Conservation (phyloP, 1,140 invertebrate species). For the Leptopilina boulardi region DNA sequence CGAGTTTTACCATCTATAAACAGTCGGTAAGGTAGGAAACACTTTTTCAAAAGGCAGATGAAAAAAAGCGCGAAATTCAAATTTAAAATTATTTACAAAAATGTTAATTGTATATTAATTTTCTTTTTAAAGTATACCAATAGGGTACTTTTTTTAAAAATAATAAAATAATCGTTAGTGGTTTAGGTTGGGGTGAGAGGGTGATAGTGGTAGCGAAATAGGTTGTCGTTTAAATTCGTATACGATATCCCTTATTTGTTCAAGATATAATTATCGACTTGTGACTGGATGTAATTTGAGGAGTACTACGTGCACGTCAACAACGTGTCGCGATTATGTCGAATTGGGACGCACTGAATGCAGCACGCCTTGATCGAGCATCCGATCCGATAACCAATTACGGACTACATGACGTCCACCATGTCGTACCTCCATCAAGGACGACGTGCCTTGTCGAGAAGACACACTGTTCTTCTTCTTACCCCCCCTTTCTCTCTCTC, state of each 20-base stretch:
- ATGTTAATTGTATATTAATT: too few relatives aligned
- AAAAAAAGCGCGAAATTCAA: too few relatives aligned
- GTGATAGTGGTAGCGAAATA: background rate
- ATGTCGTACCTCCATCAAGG: conserved; percentile 48
- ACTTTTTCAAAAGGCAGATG: too few relatives aligned
- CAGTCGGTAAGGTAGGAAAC: too few relatives aligned
- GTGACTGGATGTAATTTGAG: conserved; percentile 57
- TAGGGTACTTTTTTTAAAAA: too few relatives aligned
- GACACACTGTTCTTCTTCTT: conserved; percentile 19
- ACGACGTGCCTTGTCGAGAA: conserved; percentile 39
- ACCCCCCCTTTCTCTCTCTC: background rate
- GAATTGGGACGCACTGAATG: conserved; percentile 28
- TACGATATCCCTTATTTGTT: conserved; percentile 55
- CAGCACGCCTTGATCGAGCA: conserved; percentile 45
- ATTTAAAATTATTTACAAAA: too few relatives aligned
- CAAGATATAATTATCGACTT: conserved; percentile 56
- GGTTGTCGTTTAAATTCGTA: conserved; percentile 9
- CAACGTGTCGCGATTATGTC: conserved; percentile 63
- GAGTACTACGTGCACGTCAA: conserved; percentile 58
- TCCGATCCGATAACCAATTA: conserved; percentile 63
- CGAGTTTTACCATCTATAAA: too few relatives aligned
- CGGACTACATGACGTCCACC: conserved; percentile 59
- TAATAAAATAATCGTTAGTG: too few relatives aligned
- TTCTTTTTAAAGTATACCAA: too few relatives aligned
- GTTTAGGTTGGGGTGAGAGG: too few relatives aligned